Evolutionary conservation across 2,797 vertebrate species (phyloP), one percentile per base, ranked within the genome.

Genomic region (Sebastes itinus): DNA sequence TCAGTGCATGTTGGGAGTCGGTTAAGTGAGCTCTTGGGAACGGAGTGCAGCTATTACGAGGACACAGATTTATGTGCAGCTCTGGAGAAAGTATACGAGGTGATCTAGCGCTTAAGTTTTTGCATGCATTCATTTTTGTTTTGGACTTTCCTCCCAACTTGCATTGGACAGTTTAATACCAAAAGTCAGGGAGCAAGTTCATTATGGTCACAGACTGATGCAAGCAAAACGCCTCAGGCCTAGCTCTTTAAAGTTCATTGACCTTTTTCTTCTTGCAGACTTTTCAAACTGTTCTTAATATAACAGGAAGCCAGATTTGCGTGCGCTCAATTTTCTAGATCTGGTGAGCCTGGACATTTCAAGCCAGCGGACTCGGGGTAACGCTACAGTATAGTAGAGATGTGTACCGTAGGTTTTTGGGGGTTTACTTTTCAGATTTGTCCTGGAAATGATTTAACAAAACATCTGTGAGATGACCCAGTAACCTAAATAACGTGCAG

Each of bases 211-310:
- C 73, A 49, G 68, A 62, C 27, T 27, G 74, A 67, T 32, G 58
- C 62, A 70, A 77, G 85, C 72, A 71, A 77, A 83, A 79, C 14
- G 56, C 77, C 65, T 59, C 42, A 7, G 77, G 64, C 76, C 55
- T 72, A 79, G 80, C 83, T 71, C 54, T 69, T 63, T 56, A 8
- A 64, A 82, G 76, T 70, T 86, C n/a, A 5, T 23, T 75, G 63
- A 75, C 72, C 46, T 81, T 77, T 59, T 79, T 80, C 58, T 79
- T 80, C 58, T 70, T 13, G 59, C 72, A 73, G 54, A 79, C 68
- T 67, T 85, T 38, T 67, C 32, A 46, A 85, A 78, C 16, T 73
- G 66, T 75, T 75, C 20, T 64, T 7, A 10, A 72, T 38, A 27
- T 9, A n/a, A 59, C 52, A 42, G 68, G n/a, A 72, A 85, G 42